Evolutionary conservation across 2,888 invertebrate species (phyloP).

Genomic region (Papilio gigon): DNA sequence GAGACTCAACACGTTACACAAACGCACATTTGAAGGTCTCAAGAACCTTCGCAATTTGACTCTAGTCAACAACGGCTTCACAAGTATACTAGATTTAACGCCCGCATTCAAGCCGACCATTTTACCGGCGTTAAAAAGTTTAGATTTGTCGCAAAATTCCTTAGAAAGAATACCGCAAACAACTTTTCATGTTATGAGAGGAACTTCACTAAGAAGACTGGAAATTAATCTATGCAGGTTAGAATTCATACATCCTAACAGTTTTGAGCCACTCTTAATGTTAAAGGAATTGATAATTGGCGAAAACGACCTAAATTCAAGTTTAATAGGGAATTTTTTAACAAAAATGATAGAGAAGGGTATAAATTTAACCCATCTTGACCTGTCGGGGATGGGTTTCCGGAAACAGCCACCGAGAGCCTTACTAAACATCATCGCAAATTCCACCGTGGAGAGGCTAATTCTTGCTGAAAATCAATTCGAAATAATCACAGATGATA

Average conservation of each 20-base stretch:
- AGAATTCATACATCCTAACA: constrained; percentile 77
- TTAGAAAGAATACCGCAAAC: constrained; percentile 69
- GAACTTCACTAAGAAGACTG: constrained; percentile 69
- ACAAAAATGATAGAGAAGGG: constrained; percentile 57
- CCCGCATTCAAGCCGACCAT: constrained; percentile 66
- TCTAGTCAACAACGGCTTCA: constrained; percentile 82
- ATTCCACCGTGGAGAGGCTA: constrained; percentile 75
- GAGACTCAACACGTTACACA: constrained; percentile 68
- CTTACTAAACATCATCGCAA: constrained; percentile 76
- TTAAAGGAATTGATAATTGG: constrained; percentile 76
- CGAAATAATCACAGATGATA: constrained; percentile 74
- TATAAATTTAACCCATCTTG: constrained; percentile 74
- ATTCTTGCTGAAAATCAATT: constrained; percentile 81
- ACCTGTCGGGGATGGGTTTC: constrained; percentile 80
- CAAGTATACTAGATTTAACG: constrained; percentile 68
- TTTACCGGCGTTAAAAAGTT: constrained; percentile 71
- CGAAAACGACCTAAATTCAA: constrained; percentile 78
- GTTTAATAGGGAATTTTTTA: constrained; percentile 71
- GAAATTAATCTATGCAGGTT: constrained; percentile 79
- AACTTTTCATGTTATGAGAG: constrained; percentile 75
- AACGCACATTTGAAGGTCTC: constrained; percentile 78
- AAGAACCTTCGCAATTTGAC: constrained; percentile 73
- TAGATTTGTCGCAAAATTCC: constrained; percentile 81
- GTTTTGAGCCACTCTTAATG: constrained; percentile 72
- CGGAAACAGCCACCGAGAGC: constrained; percentile 74